Base-by-base conservation (phyloP, 2,888 invertebrate species). In the Polietes domitor region DNA sequence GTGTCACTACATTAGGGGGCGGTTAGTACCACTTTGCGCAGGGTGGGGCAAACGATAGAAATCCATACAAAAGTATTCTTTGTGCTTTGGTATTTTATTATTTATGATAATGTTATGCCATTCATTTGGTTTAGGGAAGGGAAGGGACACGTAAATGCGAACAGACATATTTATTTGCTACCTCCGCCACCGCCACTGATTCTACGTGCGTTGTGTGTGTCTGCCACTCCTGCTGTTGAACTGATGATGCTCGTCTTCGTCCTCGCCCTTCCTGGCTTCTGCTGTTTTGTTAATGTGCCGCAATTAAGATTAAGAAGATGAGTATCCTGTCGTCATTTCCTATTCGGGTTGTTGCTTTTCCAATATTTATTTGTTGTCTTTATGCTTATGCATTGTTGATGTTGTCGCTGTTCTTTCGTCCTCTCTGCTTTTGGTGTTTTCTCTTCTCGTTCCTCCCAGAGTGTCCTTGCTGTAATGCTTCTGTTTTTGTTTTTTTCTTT, bases 261-360 rank as follows among this genome's bases (percentile, higher is more conserved):
- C 1, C 10, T 47, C 10, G 15, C n/a, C 12, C 3, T 47, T 3
- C 15, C 41, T 15, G n/a, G 15, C 26, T 9, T 26, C 19, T 37
- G 68, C 4, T 32, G 70, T 89, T 89, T 89, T 90, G 89, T 89
- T 91, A 91, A 91, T 91, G 91, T 91, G 91, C 88, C 88, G 88
- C 91, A 91, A 90, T 91, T 91, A 91, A 91, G 91, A 91, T 91
- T 91, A 91, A 90, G 89, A 89, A 87, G 88, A 90, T 88, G 89
- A 87, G 88, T 89, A 89, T 90, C 87, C 88, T 87, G 86, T 58
- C 65, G 79, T 55, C 28, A 72, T 72, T 58, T 71, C 55, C 28
- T 58, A 28, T 17, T 41, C 65, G 21, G 28, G 65, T 65, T 65
- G 65, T 65, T 37, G 65, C 24, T 28, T 17, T 63, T 41, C 9